These are phyloP conservation scores for Epicauta chinensis DNA, from an alignment of 1,140 invertebrate species.

Conservation along the genomic window DNA sequence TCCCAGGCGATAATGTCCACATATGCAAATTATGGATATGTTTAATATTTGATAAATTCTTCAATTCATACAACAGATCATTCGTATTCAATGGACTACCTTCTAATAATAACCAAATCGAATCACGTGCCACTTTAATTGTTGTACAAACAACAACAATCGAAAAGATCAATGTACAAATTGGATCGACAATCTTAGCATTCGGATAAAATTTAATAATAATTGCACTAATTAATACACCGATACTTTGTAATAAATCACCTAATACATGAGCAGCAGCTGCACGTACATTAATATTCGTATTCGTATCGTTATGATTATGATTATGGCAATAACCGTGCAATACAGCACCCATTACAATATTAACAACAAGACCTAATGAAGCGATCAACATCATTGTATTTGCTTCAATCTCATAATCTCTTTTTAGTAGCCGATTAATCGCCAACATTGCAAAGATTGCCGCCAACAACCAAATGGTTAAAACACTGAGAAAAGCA, in stretches of 20 bases:
- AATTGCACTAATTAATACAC: conserved; percentile 36
- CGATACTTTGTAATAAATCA: conserved; percentile 74
- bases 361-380: conserved; percentile 76
- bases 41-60: conserved; percentile 57
- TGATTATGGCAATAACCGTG: conserved; percentile 53
- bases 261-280: conserved; percentile 90
- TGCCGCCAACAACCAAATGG: conserved; percentile 86
- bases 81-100: conserved; percentile 61
- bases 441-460: conserved; percentile 78
- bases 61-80: conserved; percentile 48
- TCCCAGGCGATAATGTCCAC: conserved; percentile 73
- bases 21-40: conserved; percentile 74
- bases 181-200: conserved; percentile 76
- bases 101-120: conserved; percentile 72
- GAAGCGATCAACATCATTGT: conserved; percentile 84
- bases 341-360: conserved; percentile 70
- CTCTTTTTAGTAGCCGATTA: conserved; percentile 59
- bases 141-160: conserved; percentile 78
- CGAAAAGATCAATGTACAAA: conserved; percentile 86
- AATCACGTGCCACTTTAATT: conserved; percentile 66
- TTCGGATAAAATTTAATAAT: conserved; percentile 53
- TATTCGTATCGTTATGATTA: conserved; percentile 16
- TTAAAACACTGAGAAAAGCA: conserved; percentile 49
- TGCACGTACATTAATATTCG: conserved; percentile 82
- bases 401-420: conserved; percentile 74